Evolutionary conservation across 2,888 invertebrate species (phyloP).

Genomic region (Caenorhabditis wallacei): DNA sequence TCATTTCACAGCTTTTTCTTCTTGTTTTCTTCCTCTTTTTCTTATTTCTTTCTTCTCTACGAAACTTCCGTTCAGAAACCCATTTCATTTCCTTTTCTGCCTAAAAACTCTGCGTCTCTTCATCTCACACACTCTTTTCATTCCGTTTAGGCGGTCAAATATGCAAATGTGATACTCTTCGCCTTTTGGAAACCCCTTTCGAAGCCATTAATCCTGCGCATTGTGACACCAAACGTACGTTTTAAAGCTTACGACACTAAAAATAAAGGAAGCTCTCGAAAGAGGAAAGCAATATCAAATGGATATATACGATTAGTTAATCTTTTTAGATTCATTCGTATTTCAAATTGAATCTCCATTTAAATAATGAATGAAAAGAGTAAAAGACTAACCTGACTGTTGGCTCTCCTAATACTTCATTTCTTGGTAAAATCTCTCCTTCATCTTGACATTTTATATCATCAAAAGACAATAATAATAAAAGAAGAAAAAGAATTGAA

Average conservation of each 20-base stretch:
- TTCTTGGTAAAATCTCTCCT: constrained; percentile 38
- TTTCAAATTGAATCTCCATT: constrained; percentile 16
- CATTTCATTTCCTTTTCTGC: constrained; percentile 56
- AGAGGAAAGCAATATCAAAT: background rate
- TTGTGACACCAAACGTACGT: constrained; percentile 56
- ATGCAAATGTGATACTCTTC: constrained; percentile 63
- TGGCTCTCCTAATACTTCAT: constrained; percentile 58
- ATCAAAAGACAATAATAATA: constrained; percentile 35
- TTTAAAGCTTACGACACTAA: constrained; percentile 23
- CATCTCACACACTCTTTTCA: constrained; percentile 33
- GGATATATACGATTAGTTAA: constrained; percentile 42
- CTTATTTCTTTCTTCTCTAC: constrained; percentile 8
- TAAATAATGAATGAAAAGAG: background rate
- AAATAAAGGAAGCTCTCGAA: constrained; percentile 16
- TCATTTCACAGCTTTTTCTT: constrained; percentile 26
- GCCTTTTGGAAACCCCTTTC: constrained; percentile 56
- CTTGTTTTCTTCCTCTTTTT: constrained; percentile 4
- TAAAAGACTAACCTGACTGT: constrained; percentile 53
- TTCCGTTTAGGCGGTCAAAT: constrained; percentile 54
- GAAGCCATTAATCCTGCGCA: constrained; percentile 64
- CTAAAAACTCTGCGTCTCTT: constrained; percentile 33
- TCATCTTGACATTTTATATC: constrained; percentile 52
- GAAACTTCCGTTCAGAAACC: constrained; percentile 62
- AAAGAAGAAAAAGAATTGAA: constrained; percentile 34
- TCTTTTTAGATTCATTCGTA: constrained; percentile 14